phyloP scores from a whole-genome alignment of 64 coral and sea anemone species.

The Montipora sp. region DNA sequence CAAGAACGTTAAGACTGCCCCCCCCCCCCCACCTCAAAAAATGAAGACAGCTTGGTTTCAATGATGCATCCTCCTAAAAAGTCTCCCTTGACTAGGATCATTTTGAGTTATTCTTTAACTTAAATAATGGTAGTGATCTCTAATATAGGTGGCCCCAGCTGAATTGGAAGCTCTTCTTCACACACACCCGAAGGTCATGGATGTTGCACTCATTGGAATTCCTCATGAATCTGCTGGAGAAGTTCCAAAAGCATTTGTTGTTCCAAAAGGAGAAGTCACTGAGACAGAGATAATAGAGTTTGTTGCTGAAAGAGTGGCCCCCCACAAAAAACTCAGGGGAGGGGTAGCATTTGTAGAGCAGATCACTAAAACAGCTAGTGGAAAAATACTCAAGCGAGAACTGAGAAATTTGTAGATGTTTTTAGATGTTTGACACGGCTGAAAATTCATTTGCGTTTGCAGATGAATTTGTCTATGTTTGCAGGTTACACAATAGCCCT shows the following conservation, averaged over 20 bases:
- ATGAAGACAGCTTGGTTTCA: no score
- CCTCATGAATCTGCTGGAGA: conserved; percentile 64
- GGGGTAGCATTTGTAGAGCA: conserved; percentile 64
- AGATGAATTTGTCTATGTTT: no score
- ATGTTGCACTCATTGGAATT: conserved; percentile 74
- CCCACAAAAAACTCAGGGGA: conserved; percentile 68
- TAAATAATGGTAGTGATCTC: no score
- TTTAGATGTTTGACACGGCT: no score
- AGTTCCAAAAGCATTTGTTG: conserved; percentile 81
- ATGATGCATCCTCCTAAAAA: no score
- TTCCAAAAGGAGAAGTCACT: conserved; percentile 39
- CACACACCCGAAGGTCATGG: conserved; percentile 43
- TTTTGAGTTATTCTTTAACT: no score
- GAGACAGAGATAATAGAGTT: conserved; percentile 24
- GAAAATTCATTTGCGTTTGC: no score
- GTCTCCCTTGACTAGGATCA: no score
- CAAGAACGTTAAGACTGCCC: no score
- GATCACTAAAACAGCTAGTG: conserved; percentile 43
- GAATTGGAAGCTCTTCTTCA: conserved; percentile 68
- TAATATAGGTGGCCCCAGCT: conserved; percentile 3
- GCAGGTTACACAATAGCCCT: no score
- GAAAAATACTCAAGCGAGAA: conserved; percentile 53
- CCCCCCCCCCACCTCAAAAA: no score
- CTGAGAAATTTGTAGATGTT: not conserved
- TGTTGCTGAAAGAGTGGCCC: conserved; percentile 34